phyloP scores from a whole-genome alignment of 2,797 vertebrate genomes.

The Iguana delicatissima region DNA sequence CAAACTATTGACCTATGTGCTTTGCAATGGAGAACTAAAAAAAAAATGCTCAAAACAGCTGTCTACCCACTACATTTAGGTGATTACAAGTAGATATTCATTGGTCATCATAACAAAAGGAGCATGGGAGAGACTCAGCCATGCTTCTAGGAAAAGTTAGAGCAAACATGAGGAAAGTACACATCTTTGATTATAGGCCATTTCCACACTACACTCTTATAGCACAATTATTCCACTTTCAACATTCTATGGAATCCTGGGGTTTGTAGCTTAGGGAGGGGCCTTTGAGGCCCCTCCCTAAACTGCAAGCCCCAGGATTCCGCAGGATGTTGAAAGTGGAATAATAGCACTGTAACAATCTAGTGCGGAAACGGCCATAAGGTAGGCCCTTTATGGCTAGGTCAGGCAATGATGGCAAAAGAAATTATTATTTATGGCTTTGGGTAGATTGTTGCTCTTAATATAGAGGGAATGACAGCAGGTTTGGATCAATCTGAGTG shows the following conservation, averaged over 20 bases:
- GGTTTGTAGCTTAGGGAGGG: no score
- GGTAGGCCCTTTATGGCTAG: not conserved
- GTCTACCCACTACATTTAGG: not conserved
- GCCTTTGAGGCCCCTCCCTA: no score
- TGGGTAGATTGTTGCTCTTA: not conserved
- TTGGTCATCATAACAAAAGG: not conserved
- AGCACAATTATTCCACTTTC: no score
- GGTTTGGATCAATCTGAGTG: no score
- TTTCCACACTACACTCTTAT: not conserved
- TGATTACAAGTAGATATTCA: not conserved
- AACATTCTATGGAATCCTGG: no score
- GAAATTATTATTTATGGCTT: no score
- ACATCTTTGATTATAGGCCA: not conserved
- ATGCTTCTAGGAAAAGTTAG: not conserved
- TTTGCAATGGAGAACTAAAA: slow-evolving; percentile 37
- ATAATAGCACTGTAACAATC: no score
- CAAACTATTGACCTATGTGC: slow-evolving; percentile 27
- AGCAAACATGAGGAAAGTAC: not conserved
- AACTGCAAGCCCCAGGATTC: no score
- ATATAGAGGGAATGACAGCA: no score
- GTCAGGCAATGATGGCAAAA: not conserved
- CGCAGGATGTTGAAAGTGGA: no score
- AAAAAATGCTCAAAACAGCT: slow-evolving; percentile 31
- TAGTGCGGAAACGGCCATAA: no score
- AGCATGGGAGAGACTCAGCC: not conserved